Conservation (phyloP, 2,888 invertebrate genomes). For the Agonopterix alstromeriana region DNA sequence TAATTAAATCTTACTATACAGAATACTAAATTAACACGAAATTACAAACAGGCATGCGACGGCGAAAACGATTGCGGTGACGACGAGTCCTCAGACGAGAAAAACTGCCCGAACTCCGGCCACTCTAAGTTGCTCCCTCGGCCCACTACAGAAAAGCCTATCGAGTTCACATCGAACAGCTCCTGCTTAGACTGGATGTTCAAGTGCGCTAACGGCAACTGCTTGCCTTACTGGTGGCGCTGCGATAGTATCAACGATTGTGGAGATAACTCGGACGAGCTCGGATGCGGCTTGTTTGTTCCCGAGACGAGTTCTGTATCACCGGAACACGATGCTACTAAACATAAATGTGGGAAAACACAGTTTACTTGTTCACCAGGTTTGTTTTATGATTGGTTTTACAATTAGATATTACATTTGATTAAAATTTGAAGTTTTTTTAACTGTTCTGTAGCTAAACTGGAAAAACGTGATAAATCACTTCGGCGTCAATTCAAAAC, state of each 20-base stretch:
- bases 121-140: constrained; percentile 46
- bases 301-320: constrained; percentile 29
- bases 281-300: constrained; percentile 68
- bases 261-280: constrained; percentile 84
- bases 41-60: constrained; percentile 74
- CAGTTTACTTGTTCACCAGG: constrained; percentile 66
- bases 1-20: too few species aligned
- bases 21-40: not conserved
- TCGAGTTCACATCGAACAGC: constrained; percentile 39
- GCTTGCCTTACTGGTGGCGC: constrained; percentile 88
- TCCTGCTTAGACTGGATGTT: constrained; percentile 88
- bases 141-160: constrained; percentile 31
- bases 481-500: too few species aligned
- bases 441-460: too few species aligned
- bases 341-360: constrained; percentile 48
- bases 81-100: constrained; percentile 81
- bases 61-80: constrained; percentile 84
- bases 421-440: too few species aligned
- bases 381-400: constrained; percentile 18
- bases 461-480: too few species aligned
- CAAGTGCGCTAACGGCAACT: constrained; percentile 81
- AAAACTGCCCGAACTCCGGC: constrained; percentile 74
- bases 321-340: constrained; percentile 29
- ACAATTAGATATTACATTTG: not conserved
- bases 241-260: constrained; percentile 88